Percentiles rank a stretch among this genome's conserved stretches.
Conservation (phyloP, 2,113 vertebrate genomes). For the Strix uralensis region DNA sequence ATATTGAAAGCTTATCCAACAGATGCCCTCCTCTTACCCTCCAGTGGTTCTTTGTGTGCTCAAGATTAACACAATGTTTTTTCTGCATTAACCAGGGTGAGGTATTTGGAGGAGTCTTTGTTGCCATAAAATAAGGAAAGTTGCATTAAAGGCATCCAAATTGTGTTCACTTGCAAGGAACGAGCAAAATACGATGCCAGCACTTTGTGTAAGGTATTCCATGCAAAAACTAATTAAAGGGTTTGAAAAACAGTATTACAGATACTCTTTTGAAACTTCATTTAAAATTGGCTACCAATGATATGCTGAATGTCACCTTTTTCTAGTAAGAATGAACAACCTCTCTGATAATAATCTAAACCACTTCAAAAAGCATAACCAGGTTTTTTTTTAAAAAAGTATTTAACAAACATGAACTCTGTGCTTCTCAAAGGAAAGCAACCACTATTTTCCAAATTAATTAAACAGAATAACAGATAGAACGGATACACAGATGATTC, state of each 20-base stretch:
- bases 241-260: conserved; percentile 48
- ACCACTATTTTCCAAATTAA: conserved; percentile 68
- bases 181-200: conserved; percentile 65
- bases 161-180: conserved; percentile 64
- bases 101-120: conserved; percentile 71
- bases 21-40: conserved; percentile 80
- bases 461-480: conserved; percentile 58
- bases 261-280: conserved; percentile 61
- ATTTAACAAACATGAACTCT: conserved; percentile 79
- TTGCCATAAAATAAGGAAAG: conserved; percentile 74
- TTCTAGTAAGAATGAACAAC: conserved; percentile 83
- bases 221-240: conserved; percentile 72
- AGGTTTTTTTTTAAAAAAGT: conserved; percentile 62
- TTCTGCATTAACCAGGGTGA: conserved; percentile 50
- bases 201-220: conserved; percentile 49
- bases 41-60: conserved; percentile 71
- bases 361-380: conserved; percentile 28
- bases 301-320: conserved; percentile 86
- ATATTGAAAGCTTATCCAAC: conserved; percentile 79
- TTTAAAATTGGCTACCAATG: conserved; percentile 69
- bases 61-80: conserved; percentile 72
- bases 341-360: conserved; percentile 90
- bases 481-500: conserved; percentile 59
- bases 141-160: conserved; percentile 76
- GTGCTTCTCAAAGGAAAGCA: conserved; percentile 48